Conservation (phyloP, 2,888 invertebrate species). For the Microdon myrmicae region DNA sequence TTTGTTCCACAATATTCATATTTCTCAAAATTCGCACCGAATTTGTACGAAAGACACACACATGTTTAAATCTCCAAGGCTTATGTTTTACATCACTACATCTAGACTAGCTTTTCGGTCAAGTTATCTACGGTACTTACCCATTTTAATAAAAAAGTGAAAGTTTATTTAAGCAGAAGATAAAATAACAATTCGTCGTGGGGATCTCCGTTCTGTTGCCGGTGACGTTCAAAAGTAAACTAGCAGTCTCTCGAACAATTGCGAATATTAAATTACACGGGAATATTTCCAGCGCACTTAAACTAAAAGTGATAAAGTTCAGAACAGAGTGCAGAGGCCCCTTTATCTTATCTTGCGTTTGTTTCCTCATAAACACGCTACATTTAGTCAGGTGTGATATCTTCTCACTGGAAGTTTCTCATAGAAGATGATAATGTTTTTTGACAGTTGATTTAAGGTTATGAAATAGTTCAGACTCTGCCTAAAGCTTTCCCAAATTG, state of each 20-base stretch:
- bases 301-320: conserved; percentile 5
- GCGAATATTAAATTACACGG: conserved; percentile 21
- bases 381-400: too few species aligned
- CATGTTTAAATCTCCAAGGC: too few species aligned
- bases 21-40: too few species aligned
- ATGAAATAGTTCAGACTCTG: too few species aligned
- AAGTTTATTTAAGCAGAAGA: not conserved
- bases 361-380: not conserved
- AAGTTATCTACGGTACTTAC: conserved; percentile 12
- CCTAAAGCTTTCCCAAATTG: too few species aligned
- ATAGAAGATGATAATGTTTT: too few species aligned
- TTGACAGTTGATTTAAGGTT: too few species aligned
- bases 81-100: too few species aligned
- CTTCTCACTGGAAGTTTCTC: too few species aligned
- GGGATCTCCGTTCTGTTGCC: conserved; percentile 12
- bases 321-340: not conserved
- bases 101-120: conserved; percentile 1
- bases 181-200: too few species aligned
- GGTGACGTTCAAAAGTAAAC: conserved; percentile 27
- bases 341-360: conserved; percentile 21
- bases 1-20: too few species aligned
- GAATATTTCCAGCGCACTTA: conserved; percentile 2
- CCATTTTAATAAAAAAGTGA: conserved; percentile 11
- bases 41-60: not conserved
- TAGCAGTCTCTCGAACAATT: conserved; percentile 14